Evolutionary conservation across 2,113 vertebrate genomes (phyloP).

Genomic region (Urocolius indicus): DNA sequence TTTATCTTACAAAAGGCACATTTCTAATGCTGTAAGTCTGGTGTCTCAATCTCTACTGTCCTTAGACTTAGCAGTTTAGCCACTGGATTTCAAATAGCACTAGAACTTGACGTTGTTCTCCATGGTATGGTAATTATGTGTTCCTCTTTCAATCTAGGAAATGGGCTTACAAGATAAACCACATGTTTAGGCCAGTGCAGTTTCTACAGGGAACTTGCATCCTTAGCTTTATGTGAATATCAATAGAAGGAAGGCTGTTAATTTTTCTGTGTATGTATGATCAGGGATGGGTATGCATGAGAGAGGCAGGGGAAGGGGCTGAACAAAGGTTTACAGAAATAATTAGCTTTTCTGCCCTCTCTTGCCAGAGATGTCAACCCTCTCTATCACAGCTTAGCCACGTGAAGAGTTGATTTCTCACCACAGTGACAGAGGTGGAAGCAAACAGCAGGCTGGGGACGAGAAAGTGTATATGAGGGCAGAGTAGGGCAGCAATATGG

Average conservation of each 20-base stretch:
- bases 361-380: neutral
- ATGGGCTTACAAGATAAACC: neutral
- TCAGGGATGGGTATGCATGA: neutral
- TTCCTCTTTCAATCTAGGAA: neutral
- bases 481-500: neutral
- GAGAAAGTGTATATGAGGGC: neutral
- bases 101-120: neutral
- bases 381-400: conserved; percentile 11
- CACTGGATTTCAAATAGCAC: neutral
- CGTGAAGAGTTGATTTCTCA: conserved; percentile 22
- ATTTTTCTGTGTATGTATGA: neutral
- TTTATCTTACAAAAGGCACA: neutral
- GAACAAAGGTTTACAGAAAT: conserved; percentile 37
- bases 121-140: neutral
- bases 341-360: conserved; percentile 36
- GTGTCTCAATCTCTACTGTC: neutral
- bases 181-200: neutral
- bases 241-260: neutral
- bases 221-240: neutral
- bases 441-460: conserved; percentile 4
- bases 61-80: neutral
- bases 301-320: neutral
- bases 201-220: neutral
- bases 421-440: conserved; percentile 9
- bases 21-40: neutral